phyloP scores from a whole-genome alignment of 2,888 invertebrate species.

The Drosophila prolongata region DNA sequence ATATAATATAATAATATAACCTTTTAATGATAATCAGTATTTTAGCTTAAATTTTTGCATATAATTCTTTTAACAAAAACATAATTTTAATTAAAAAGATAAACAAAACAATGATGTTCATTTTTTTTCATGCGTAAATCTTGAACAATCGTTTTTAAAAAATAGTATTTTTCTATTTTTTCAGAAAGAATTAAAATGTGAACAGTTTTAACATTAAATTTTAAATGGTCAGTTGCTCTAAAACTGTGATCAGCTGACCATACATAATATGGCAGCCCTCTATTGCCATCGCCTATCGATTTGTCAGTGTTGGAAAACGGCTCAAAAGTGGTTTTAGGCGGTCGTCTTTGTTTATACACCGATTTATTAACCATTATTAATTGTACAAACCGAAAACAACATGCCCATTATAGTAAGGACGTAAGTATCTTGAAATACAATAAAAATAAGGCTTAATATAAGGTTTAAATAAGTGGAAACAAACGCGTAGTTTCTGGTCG shows the following conservation, averaged over 20 bases:
- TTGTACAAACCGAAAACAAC: neutral
- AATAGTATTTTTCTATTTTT: too few species aligned
- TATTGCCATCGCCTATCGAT: neutral
- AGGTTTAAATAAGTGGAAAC: neutral
- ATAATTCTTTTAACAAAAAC: too few species aligned
- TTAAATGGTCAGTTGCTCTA: neutral
- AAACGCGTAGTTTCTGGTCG: too few species aligned
- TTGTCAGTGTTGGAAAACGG: neutral
- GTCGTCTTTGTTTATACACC: constrained; percentile 5
- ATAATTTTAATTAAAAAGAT: too few species aligned
- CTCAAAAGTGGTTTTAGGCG: neutral
- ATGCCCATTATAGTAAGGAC: constrained; percentile 82
- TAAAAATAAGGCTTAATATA: neutral
- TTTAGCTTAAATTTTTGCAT: too few species aligned
- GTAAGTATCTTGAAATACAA: constrained; percentile 65
- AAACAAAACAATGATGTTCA: too few species aligned
- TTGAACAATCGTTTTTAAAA: too few species aligned
- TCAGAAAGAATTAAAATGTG: too few species aligned
- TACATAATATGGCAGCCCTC: neutral
- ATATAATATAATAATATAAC: too few species aligned
- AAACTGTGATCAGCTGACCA: constrained; percentile 9
- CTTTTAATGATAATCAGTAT: too few species aligned
- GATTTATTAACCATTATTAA: neutral
- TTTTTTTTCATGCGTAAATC: too few species aligned
- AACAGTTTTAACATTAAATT: neutral